Evolutionary conservation across 1,140 invertebrate genomes (phyloP), one percentile per base, ranked within the genome.

Genomic region (Lepidostoma basale): DNA sequence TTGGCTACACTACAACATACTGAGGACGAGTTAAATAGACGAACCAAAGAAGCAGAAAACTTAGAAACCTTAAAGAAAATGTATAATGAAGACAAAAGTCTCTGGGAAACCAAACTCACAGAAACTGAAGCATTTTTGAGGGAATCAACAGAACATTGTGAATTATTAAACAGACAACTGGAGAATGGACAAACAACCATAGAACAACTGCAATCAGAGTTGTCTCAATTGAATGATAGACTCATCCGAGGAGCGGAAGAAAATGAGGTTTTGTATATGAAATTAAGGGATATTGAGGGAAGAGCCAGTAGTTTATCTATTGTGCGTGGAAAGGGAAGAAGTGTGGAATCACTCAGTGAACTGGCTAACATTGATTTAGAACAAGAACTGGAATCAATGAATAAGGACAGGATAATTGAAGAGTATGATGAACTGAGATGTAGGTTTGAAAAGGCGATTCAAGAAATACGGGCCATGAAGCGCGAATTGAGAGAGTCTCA

Each of bases 391-490:
- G 89, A 89, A 73, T 82, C 86, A 14, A 79, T 93, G 66, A 89
- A 91, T 74, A 90, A 90, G 73, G 90, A 92, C 70, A 89, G 88
- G 69, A 79, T 94, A 12, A 88, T 91, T 67, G 91, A 93, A 76
- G 91, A 93, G 75, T 94, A 91, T 74, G 84, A 88, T 9, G 91
- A 93, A 70, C 77, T 95, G 58, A 84, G 88, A 44, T 82, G 84
- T 28, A 85, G 92, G 52, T 93, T 94, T 75, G 89, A 93, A 75
- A 93, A 91, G 77, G 92, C 92, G 0, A 88, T 94, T 0, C 84
- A 88, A 63, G 92, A 95, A 81, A 94, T 94, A 14, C 84, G 89
- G 69, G 87, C 89, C 3, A 89, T 95, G 85, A 92, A 93, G 70
- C 86, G 88, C 16, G 91, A 94, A 75, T 79, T 95, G 0, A 87